phyloP scores from a whole-genome alignment of 2,113 vertebrate genomes.

The Rynchops niger region DNA sequence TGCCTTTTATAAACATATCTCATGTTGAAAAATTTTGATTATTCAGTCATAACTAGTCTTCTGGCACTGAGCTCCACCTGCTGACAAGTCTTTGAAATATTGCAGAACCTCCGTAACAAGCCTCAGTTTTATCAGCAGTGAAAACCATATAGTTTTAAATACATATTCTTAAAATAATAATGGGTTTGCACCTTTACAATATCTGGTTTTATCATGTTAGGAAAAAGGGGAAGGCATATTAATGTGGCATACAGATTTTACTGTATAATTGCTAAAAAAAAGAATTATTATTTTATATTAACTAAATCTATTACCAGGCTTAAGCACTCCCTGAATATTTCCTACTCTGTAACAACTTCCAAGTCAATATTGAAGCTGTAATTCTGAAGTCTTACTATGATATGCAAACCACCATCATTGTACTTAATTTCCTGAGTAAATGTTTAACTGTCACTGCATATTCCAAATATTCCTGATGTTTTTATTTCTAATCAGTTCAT shows the following conservation, averaged over 20 bases:
- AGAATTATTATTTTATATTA: neutral
- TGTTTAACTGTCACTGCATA: neutral
- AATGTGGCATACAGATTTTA: neutral
- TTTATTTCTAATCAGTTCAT: neutral
- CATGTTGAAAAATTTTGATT: neutral
- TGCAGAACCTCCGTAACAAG: neutral
- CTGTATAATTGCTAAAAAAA: neutral
- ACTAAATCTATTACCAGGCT: neutral
- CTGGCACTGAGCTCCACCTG: slow-evolving; percentile 69
- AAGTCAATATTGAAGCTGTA: neutral
- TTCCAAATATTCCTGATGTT: neutral
- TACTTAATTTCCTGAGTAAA: neutral
- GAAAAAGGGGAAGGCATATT: neutral
- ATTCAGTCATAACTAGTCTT: slow-evolving; percentile 13
- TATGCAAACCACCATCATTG: neutral
- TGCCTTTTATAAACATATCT: neutral
- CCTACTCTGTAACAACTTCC: neutral
- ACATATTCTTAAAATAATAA: neutral
- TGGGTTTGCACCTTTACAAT: neutral
- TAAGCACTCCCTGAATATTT: neutral
- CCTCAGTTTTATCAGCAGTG: neutral
- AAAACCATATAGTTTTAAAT: neutral
- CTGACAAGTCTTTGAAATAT: slow-evolving; percentile 43
- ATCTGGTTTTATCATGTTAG: neutral
- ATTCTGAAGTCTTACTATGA: neutral